Conservation (phyloP, 2,888 invertebrate genomes). For the Meiosimyza decipiens region DNA sequence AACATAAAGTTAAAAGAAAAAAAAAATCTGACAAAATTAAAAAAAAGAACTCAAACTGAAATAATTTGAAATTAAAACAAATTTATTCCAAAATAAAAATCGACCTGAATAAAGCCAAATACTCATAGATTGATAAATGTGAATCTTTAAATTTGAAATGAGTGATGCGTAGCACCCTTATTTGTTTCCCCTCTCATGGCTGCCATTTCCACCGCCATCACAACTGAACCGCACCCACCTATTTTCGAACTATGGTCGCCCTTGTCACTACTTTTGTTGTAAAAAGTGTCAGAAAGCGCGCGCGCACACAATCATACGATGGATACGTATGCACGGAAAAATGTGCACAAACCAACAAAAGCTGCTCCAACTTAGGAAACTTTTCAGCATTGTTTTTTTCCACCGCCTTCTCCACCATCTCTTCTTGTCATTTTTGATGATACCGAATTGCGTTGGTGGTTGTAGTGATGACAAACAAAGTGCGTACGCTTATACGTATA, state of each 20-base stretch:
- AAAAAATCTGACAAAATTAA: too few species aligned
- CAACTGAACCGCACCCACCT: background rate
- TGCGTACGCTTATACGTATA: conserved; percentile 8
- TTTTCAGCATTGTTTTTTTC: background rate
- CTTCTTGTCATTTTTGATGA: background rate
- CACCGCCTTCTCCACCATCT: background rate
- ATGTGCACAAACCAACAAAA: background rate
- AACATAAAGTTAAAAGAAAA: too few species aligned
- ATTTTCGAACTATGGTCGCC: conserved; percentile 42
- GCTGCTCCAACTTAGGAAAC: background rate
- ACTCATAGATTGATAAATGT: too few species aligned
- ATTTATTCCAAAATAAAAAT: too few species aligned
- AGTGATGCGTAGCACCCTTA: too few species aligned
- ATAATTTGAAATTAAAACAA: too few species aligned
- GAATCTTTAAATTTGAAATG: too few species aligned
- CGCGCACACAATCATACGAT: background rate
- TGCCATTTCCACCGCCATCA: background rate
- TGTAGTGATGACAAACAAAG: background rate
- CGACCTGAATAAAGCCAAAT: too few species aligned
- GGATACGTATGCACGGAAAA: conserved; percentile 36
- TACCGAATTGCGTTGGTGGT: background rate
- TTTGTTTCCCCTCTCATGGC: too few species aligned
- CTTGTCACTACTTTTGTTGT: conserved; percentile 54
- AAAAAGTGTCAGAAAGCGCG: background rate
- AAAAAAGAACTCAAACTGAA: too few species aligned